These are phyloP conservation scores for Lithobates sylvaticus DNA, from an alignment of 2,797 vertebrate genomes.

Conservation along the genomic window DNA sequence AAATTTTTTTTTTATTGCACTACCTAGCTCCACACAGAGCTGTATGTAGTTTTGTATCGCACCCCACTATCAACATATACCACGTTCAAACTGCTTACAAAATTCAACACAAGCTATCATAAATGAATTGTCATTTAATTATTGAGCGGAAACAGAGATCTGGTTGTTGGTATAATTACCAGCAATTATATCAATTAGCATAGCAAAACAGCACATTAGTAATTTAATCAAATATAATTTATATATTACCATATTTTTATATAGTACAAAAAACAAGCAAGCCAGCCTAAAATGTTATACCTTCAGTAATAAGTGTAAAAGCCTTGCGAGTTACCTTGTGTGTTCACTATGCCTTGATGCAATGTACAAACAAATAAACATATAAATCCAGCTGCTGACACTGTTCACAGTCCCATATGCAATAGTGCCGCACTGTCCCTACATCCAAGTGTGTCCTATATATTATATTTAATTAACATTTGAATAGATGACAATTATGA, in stretches of 20 bases:
- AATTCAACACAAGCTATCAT: slow-evolving; percentile 9
- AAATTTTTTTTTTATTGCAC: neutral
- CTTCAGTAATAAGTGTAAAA: neutral
- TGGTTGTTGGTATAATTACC: slow-evolving; percentile 18
- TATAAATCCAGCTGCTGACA: too few relatives aligned
- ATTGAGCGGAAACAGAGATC: slow-evolving; percentile 10
- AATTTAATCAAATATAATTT: slow-evolving; percentile 5
- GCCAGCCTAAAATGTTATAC: neutral
- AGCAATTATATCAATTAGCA: slow-evolving; percentile 29
- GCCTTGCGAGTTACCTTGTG: too few relatives aligned
- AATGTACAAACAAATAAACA: too few relatives aligned
- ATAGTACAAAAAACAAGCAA: neutral
- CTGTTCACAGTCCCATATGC: too few relatives aligned
- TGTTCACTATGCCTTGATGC: too few relatives aligned
- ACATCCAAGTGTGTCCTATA: too few relatives aligned
- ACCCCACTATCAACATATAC: neutral
- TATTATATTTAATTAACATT: too few relatives aligned
- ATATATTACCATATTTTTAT: neutral
- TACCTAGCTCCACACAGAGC: neutral
- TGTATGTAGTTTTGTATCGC: neutral
- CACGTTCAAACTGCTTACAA: neutral
- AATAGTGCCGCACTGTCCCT: too few relatives aligned
- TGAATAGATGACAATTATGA: too few relatives aligned
- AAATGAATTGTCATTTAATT: slow-evolving; percentile 32
- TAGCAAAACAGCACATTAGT: neutral